Evolutionary conservation across 92 coral and sea anemone species (phyloP), one percentile per base, ranked within the genome.

Genomic region (Parazoanthus darwini): DNA sequence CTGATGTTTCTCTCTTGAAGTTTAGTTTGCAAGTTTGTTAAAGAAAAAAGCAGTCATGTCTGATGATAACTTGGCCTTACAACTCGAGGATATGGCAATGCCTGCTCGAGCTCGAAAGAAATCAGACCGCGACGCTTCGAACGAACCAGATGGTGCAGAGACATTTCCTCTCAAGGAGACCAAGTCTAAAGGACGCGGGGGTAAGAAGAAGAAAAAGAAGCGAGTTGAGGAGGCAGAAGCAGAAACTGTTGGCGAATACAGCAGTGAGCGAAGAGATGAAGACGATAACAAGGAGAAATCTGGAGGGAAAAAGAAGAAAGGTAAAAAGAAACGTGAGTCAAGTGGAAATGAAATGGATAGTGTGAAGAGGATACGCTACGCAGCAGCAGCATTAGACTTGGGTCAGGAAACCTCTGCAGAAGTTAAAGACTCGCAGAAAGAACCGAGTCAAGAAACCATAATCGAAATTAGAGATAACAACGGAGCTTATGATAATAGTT

Each of bases 391-490:
- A 13, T 44, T 35, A 20, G 78, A 33, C 78, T 74, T 44, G n/a
- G n/a, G 15, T 25, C 74, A 68, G 20, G 39, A 10, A 26, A 20
- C 66, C 68, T 18, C 87, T 18, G 43, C 75, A 84, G 87, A 84
- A 82, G 76, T 65, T 18, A 66, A 42, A 44, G 25, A 38, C 67
- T 46, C 44, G 65, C 78, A 84, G 68, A 71, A 33, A 51, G 63
- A 83, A 68, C 22, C 39, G 43, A 43, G 1, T 25, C 66, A 29
- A 42, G 87, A 84, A 84, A 71, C 79, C 29, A 71, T 84, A 43
- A 71, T 84, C 25, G 78, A 84, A 50, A 71, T 84, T 29, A 50
- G 44, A 26, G 79, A 84, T 71, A 84, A 84, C 25, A 71, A 16
- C n/a, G 87, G 43, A n/a, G 35, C 36, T 44, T 51, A 84, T 20